Percentiles rank a stretch among this genome's conserved stretches.
phyloP scores from a whole-genome alignment of 2,888 invertebrate species.

The Scaptomyza polygonia region DNA sequence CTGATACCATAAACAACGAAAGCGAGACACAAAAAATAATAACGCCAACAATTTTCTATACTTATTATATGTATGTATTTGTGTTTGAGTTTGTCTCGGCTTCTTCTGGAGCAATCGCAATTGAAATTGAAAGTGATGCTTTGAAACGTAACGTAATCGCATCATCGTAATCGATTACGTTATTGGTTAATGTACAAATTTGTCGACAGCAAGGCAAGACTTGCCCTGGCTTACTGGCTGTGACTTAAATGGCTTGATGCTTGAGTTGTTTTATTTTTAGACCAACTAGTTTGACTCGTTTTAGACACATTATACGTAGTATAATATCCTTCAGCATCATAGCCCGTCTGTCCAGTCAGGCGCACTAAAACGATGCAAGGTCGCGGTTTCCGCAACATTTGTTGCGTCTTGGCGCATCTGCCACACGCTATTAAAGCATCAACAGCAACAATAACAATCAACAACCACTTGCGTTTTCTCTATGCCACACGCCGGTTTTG shows the following conservation, averaged over 20 bases:
- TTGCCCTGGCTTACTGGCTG: constrained; percentile 17
- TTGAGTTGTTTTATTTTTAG: constrained; percentile 50
- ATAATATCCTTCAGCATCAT: constrained; percentile 41
- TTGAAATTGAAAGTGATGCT: constrained; percentile 55
- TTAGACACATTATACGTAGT: constrained; percentile 32
- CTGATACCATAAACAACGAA: constrained; percentile 53
- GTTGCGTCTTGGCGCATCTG: constrained; percentile 59
- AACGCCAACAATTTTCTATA: constrained; percentile 7
- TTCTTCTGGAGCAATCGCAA: constrained; percentile 38
- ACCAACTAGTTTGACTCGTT: constrained; percentile 69
- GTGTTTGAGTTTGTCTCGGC: constrained; percentile 7
- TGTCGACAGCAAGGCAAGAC: constrained; percentile 25
- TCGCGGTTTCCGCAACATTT: constrained; percentile 58
- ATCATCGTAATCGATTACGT: constrained; percentile 48
- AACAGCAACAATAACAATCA: constrained; percentile 10
- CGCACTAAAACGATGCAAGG: constrained; percentile 40
- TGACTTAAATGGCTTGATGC: constrained; percentile 35
- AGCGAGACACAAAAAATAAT: constrained; percentile 28
- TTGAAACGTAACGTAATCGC: constrained; percentile 7
- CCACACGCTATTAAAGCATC: constrained; percentile 54
- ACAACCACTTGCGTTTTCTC: constrained; percentile 55
- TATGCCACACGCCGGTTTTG: constrained; percentile 47
- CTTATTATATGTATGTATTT: constrained; percentile 20
- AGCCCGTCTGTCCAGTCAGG: constrained; percentile 4
- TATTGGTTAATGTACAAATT: constrained; percentile 55